A percentile compares a stretch with the other conserved stretches of the same genome.
Conservation (phyloP, 1,140 invertebrate species). For the Drosophila pectinifera region DNA sequence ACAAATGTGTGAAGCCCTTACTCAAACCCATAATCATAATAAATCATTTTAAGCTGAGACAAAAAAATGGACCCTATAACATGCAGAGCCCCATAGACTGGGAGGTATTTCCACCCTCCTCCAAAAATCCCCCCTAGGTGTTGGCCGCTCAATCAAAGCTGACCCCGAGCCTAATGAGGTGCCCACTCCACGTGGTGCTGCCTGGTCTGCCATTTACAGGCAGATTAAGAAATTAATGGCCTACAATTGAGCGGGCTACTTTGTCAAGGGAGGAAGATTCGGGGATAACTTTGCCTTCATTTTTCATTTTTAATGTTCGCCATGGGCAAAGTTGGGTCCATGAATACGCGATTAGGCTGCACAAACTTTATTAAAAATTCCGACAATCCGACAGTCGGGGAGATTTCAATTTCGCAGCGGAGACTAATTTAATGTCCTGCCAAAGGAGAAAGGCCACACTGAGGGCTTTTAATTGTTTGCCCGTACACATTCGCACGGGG, state of each 20-base stretch:
- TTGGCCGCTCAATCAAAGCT: conserved; percentile 54
- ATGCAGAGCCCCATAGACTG: background rate
- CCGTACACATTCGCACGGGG: conserved; percentile 14
- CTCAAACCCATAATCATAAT: conserved; percentile 42
- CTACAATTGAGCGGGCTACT: conserved; percentile 53
- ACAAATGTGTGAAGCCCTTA: conserved; percentile 15
- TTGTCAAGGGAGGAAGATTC: conserved; percentile 45
- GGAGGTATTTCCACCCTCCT: background rate
- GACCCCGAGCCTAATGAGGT: conserved; percentile 42
- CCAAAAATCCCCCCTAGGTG: conserved; percentile 31
- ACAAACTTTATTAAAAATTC: conserved; percentile 53
- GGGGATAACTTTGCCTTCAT: conserved; percentile 46
- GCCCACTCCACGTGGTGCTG: conserved; percentile 13
- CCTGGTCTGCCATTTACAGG: conserved; percentile 33
- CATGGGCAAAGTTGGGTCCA: conserved; percentile 46
- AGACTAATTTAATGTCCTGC: conserved; percentile 46
- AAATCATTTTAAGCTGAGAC: conserved; percentile 45
- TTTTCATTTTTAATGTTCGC: conserved; percentile 58
- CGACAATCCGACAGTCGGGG: conserved; percentile 11
- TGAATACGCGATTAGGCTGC: conserved; percentile 50
- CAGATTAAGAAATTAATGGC: conserved; percentile 62
- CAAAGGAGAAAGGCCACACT: conserved; percentile 21
- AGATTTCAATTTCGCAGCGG: conserved; percentile 23
- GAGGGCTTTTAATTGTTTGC: conserved; percentile 47
- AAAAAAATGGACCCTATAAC: conserved; percentile 20